Evolutionary conservation across 2,888 invertebrate species (phyloP), one percentile per base, ranked within the genome.

Genomic region (Drosophila aldrichi): DNA sequence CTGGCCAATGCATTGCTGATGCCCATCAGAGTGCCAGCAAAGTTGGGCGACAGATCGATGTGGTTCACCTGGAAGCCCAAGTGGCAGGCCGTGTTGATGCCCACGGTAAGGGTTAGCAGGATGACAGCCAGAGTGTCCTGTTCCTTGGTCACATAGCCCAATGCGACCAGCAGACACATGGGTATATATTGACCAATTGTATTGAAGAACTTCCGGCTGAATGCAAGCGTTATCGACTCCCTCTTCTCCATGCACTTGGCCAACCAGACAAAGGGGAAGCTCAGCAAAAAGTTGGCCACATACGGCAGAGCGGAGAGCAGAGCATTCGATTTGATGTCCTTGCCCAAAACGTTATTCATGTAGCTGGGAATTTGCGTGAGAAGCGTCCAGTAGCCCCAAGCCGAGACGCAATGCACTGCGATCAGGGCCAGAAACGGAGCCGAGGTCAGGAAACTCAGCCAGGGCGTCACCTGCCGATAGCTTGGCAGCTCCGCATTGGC

Each of bases 1-100:
- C 96, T 97, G 0, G 96, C 96, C 1, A 95, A 93, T 7, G 95
- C 96, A 90, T 97, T 97, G 1, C 96, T 97, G 79, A 97, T 95
- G 3, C 97, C 97, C 97, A 97, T 97, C 81, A 97, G 92, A 0
- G 96, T 95, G 36, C 97, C 97, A 3, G 97, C 96, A 91, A 96
- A 96, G 91, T 96, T 96, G 0, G 97, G 97, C 8, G 97, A 96
- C 55, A 97, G 93, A 93, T 97, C 97, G 82, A 97, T 96, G 89
- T 97, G 97, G 77, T 97, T 97, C 95, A 94, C 94, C 95, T 96
- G 95, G 88, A 96, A 96, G 9, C 97, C 97, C 44, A 96, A 95
- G 79, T 95, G 96, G 56, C 95, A 95, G 0, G 95, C 96, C 0
- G 96, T 95, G 86, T 97, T 97, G 2, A 96, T 93, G 0, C 96